These are phyloP conservation scores for Aromia moschata DNA, from an alignment of 2,888 invertebrate species.

Conservation along the genomic window DNA sequence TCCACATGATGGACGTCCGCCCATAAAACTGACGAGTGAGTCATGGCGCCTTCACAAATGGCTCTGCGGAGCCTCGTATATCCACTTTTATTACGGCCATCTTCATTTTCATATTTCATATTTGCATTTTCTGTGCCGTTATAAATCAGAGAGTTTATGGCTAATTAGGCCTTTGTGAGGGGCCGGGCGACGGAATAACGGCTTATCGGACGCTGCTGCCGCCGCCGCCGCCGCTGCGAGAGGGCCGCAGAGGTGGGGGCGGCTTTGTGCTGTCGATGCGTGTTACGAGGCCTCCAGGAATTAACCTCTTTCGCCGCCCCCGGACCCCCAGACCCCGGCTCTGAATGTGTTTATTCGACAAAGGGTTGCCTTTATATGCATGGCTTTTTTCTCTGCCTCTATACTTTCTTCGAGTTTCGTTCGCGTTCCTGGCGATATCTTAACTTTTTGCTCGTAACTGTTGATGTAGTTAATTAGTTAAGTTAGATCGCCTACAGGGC, in stretches of 20 bases:
- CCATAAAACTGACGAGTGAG: slow-evolving; percentile 80
- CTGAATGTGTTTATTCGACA: slow-evolving; percentile 39
- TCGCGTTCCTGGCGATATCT: background rate
- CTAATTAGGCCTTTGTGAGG: slow-evolving; percentile 69
- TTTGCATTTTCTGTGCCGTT: slow-evolving; percentile 70
- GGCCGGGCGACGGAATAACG: slow-evolving; percentile 62
- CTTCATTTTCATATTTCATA: slow-evolving; percentile 70
- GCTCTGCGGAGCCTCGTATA: slow-evolving; percentile 81
- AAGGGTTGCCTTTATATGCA: slow-evolving; percentile 36
- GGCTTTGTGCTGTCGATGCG: slow-evolving; percentile 40
- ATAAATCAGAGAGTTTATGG: slow-evolving; percentile 73
- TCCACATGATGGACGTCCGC: slow-evolving; percentile 75
- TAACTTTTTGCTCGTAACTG: background rate
- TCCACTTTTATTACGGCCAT: slow-evolving; percentile 81
- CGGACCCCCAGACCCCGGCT: too few species aligned
- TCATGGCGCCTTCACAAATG: slow-evolving; percentile 75
- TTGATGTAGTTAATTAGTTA: background rate
- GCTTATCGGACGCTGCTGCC: slow-evolving; percentile 62
- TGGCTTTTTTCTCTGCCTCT: slow-evolving; percentile 27
- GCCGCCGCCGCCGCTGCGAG: slow-evolving; percentile 24
- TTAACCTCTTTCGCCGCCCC: slow-evolving; percentile 36
- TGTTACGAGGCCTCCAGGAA: slow-evolving; percentile 42
- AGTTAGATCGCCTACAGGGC: too few species aligned
- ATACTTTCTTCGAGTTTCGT: slow-evolving; percentile 23
- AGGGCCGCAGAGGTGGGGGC: slow-evolving; percentile 19